Evolutionary conservation across 23 tunicate species (phyloP).

Genomic region (Ciona savignyi): DNA sequence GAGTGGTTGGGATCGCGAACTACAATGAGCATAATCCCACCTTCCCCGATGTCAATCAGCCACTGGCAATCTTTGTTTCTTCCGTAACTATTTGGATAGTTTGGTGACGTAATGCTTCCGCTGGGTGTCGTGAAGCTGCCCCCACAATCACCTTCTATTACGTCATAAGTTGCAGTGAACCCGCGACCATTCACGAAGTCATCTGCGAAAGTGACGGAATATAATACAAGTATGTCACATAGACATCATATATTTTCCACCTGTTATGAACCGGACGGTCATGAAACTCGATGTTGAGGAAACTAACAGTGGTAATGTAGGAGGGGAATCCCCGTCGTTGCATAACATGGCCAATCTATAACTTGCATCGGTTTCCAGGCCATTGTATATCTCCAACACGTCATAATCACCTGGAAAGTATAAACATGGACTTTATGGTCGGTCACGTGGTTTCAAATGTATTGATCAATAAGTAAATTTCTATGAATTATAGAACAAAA

Average conservation of each 20-base stretch:
- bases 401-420: constrained; percentile 93
- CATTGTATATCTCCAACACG: constrained; percentile 78
- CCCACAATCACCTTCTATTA: constrained; percentile 70
- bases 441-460: too few species aligned
- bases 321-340: constrained; percentile 37
- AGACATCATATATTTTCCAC: constrained; percentile 14
- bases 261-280: constrained; percentile 80
- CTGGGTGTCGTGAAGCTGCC: constrained; percentile 47
- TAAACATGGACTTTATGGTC: too few species aligned
- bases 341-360: constrained; percentile 58
- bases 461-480: too few species aligned
- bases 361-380: constrained; percentile 28
- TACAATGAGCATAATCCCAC: constrained; percentile 23
- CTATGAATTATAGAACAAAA: too few species aligned
- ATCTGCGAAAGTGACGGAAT: constrained; percentile 24
- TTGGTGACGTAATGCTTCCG: constrained; percentile 73
- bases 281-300: constrained; percentile 73
- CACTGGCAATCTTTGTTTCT: constrained; percentile 79
- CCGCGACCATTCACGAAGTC: constrained; percentile 64
- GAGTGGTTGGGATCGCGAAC: too few species aligned
- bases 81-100: constrained; percentile 74
- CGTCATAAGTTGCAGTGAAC: constrained; percentile 58
- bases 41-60: constrained; percentile 88
- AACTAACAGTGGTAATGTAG: constrained; percentile 50
- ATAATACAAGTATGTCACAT: too few species aligned